A percentile compares a stretch with the other conserved stretches of the same genome.
These are phyloP conservation scores for Nesidiocoris tenuis DNA, from an alignment of 2,888 invertebrate species.

Conservation along the genomic window DNA sequence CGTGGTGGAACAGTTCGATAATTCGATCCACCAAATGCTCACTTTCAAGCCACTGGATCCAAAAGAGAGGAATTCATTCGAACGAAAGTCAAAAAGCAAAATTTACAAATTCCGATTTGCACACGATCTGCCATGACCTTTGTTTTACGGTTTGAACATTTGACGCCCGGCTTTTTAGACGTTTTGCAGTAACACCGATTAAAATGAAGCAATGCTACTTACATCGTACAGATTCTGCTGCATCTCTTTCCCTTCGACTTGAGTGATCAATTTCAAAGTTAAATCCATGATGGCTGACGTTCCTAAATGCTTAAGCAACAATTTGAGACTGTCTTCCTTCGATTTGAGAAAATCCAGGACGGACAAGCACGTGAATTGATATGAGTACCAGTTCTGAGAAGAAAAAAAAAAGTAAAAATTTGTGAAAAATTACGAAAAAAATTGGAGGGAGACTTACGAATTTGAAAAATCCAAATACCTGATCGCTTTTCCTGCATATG, in stretches of 20 bases:
- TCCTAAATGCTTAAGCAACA: conserved; percentile 83
- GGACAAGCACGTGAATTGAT: conserved; percentile 87
- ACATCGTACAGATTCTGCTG: conserved; percentile 70
- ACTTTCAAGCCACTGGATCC: conserved; percentile 81
- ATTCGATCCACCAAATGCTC: conserved; percentile 82
- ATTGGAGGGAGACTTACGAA: neutral
- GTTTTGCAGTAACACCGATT: too few species aligned
- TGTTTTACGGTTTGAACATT: too few species aligned
- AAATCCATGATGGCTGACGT: conserved; percentile 95
- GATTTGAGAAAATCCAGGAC: conserved; percentile 89
- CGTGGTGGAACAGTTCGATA: conserved; percentile 64
- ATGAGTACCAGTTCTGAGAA: conserved; percentile 82
- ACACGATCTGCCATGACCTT: too few species aligned
- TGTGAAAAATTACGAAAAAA: neutral
- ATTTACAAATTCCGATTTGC: too few species aligned
- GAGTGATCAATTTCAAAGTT: conserved; percentile 78
- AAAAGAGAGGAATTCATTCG: conserved; percentile 49
- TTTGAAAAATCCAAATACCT: conserved; percentile 57
- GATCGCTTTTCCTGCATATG: conserved; percentile 82
- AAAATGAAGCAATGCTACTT: too few species aligned
- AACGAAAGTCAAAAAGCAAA: too few species aligned
- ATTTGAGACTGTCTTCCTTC: conserved; percentile 81
- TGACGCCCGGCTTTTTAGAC: too few species aligned
- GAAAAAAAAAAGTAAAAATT: conserved; percentile 40
- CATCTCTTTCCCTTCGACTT: conserved; percentile 74